Conservation (phyloP, 2,797 vertebrate genomes). For the Micrastur ruficollis region DNA sequence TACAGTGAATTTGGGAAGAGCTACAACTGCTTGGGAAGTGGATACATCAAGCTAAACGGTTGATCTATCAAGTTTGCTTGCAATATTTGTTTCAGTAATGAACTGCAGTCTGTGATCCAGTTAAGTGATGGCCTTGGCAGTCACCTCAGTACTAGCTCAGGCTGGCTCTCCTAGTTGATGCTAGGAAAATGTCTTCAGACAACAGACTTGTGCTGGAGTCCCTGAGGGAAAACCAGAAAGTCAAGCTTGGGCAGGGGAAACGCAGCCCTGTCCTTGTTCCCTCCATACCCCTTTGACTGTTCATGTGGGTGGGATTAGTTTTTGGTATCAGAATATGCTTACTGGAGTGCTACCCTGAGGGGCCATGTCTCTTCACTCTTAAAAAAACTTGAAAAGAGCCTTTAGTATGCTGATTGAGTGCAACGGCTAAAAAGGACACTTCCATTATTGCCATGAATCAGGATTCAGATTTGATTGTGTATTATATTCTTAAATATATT, state of each 20-base stretch:
- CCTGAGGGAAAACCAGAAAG: neutral
- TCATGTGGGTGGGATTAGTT: neutral
- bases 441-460: neutral
- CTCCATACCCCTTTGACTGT: neutral
- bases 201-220: neutral
- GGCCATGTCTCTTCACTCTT: neutral
- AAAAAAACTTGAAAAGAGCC: neutral
- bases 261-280: neutral
- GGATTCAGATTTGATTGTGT: conserved; percentile 45
- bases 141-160: neutral
- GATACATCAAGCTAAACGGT: conserved; percentile 11
- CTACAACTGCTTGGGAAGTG: conserved; percentile 27
- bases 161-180: neutral
- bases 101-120: neutral
- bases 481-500: conserved; percentile 52
- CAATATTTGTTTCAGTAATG: conserved; percentile 38
- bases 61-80: conserved; percentile 44
- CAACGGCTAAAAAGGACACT: conserved; percentile 2
- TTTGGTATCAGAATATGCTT: neutral
- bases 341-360: neutral
- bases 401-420: conserved; percentile 5
- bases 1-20: conserved; percentile 15
- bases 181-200: neutral
- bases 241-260: neutral
- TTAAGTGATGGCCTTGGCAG: neutral